Base-by-base conservation (phyloP, 1,140 invertebrate genomes). In the Gonatopus flavifemur region DNA sequence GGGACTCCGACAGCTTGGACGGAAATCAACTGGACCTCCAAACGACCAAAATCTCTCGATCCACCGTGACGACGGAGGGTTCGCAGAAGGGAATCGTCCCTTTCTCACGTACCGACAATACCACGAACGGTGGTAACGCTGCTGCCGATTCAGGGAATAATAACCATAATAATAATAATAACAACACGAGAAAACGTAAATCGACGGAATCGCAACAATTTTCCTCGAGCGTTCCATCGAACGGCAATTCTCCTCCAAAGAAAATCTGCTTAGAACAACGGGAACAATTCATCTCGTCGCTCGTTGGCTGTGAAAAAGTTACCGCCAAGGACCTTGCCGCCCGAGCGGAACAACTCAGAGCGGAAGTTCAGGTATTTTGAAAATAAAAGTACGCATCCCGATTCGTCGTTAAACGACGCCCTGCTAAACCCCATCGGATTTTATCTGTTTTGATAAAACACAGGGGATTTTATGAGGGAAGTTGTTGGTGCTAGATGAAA, bases 311-410 rank as follows among this genome's bases (percentile, higher is more conserved):
- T 37, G 69, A 76, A 4, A 67, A 65, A 42, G 52, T 69, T 20
- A 70, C 55, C 33, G 55, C 67, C 7, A 71, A 77, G 0, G 70
- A 76, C 49, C 59, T 77, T 4, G 63, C 73, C 6, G 52, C 53
- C 0, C 70, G 66, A 33, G 71, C 74, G 20, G 70, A 73, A 20
- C 63, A 69, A 55, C 59, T 77, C 3, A 61, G 70, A 3, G 55
- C 60, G 1, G 74, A 77, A 63, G 66, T 76, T 9, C 66, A 74
- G 66, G 73, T 75, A n/a, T n/a, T n/a, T n/a, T n/a, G n/a, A n/a
- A n/a, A n/a, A n/a, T n/a, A n/a, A n/a, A n/a, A n/a, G n/a, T n/a
- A n/a, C n/a, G n/a, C n/a, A n/a, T n/a, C n/a, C n/a, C n/a, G n/a
- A n/a, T n/a, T n/a, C n/a, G n/a, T n/a, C n/a, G n/a, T n/a, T n/a